Percentiles rank a stretch among this genome's conserved stretches.
phyloP scores from a whole-genome alignment of 2,113 vertebrate species.

The Hassar affinis region DNA sequence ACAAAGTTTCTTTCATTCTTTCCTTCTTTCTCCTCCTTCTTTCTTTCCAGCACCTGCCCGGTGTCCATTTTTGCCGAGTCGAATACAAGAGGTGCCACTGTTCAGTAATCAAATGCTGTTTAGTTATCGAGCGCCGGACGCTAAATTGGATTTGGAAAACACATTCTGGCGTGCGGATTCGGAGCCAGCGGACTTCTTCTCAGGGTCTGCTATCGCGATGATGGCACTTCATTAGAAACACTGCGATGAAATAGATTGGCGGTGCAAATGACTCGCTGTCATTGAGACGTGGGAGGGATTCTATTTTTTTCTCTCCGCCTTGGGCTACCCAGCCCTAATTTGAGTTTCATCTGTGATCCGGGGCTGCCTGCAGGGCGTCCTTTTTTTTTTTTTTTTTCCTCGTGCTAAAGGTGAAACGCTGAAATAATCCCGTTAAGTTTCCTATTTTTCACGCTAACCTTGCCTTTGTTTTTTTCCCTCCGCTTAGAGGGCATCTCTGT shows the following conservation, averaged over 20 bases:
- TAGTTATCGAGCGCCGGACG: neutral
- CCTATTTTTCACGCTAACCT: constrained; percentile 47
- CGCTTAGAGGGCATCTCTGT: constrained; percentile 30
- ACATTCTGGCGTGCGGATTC: neutral
- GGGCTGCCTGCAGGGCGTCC: constrained; percentile 41
- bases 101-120: neutral
- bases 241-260: constrained; percentile 41
- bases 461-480: constrained; percentile 36
- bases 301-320: constrained; percentile 25
- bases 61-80: too few relatives aligned
- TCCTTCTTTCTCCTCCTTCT: neutral
- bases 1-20: neutral
- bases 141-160: neutral
- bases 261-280: constrained; percentile 49
- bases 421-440: constrained; percentile 55
- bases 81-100: neutral
- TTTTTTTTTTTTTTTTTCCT: neutral
- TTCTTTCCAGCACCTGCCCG: neutral
- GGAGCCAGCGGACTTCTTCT: neutral
- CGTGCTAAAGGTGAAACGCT: constrained; percentile 50
- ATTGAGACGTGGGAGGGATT: constrained; percentile 43
- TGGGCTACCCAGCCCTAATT: constrained; percentile 52
- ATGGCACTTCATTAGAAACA: constrained; percentile 26
- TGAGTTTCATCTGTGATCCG: constrained; percentile 52
- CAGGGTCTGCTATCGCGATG: neutral